Conservation (phyloP, 1,140 invertebrate genomes). For the Heliconius himera region DNA sequence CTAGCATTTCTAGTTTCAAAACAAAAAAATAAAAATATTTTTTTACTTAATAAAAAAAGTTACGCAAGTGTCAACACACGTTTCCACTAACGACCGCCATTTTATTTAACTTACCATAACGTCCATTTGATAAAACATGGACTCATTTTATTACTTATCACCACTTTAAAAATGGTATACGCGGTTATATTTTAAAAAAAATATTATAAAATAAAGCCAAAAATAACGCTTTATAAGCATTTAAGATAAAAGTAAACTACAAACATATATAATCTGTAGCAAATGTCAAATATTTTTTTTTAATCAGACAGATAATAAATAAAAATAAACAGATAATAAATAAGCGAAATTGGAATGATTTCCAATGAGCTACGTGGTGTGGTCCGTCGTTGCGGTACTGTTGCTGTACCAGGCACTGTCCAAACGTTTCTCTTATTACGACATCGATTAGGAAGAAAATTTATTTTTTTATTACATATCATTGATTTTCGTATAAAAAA, state of each 20-base stretch:
- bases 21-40: not conserved
- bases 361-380: conserved; percentile 11
- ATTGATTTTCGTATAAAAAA: not conserved
- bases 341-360: conserved; percentile 15
- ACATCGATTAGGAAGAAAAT: not conserved
- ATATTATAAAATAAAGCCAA: not conserved
- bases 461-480: conserved; percentile 1
- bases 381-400: not conserved
- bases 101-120: not conserved
- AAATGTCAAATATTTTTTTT: not conserved
- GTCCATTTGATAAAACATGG: conserved; percentile 11
- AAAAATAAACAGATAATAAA: not conserved
- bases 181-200: not conserved
- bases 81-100: not conserved
- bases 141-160: not conserved
- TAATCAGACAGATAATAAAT: not conserved
- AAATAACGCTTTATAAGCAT: not conserved
- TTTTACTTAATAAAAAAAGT: not conserved
- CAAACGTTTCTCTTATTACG: not conserved
- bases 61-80: conserved; percentile 5
- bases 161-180: not conserved
- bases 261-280: not conserved
- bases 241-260: not conserved
- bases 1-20: not conserved
- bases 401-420: not conserved